A percentile compares a stretch with the other conserved stretches of the same genome.
Conservation (phyloP, 2,888 invertebrate species). For the Trichopoda pennipes region DNA sequence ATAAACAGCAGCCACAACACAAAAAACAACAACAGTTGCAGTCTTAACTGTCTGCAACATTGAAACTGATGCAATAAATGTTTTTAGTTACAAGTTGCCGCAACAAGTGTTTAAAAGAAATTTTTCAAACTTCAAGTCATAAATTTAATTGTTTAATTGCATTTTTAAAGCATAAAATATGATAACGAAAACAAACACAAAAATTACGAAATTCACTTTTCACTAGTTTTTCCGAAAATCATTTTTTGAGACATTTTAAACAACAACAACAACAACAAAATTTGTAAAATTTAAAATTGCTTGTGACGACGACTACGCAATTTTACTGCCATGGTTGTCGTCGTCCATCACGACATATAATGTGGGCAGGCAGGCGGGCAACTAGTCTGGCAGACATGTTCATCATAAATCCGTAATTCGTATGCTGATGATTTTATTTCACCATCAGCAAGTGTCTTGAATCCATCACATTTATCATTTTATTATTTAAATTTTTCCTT, state of each 20-base stretch:
- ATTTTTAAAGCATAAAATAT: slow-evolving; percentile 10
- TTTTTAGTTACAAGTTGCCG: slow-evolving; percentile 6
- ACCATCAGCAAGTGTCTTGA: slow-evolving; percentile 56
- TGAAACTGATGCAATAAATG: slow-evolving; percentile 16
- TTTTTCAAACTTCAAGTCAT: slow-evolving; percentile 49
- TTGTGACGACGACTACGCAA: slow-evolving; percentile 57
- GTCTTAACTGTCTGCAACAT: slow-evolving; percentile 21
- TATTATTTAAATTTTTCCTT: background rate
- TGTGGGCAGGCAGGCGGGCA: slow-evolving; percentile 4
- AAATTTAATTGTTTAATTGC: slow-evolving; percentile 53
- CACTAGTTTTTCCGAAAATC: slow-evolving; percentile 43
- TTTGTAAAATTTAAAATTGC: background rate
- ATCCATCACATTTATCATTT: slow-evolving; percentile 57
- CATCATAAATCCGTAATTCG: slow-evolving; percentile 32
- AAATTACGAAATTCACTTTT: slow-evolving; percentile 54
- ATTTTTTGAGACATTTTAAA: slow-evolving; percentile 39
- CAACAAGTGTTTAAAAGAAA: slow-evolving; percentile 40
- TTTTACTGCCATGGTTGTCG: background rate
- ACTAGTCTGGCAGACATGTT: slow-evolving; percentile 25
- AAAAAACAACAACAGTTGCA: background rate
- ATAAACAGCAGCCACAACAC: background rate
- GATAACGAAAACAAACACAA: background rate
- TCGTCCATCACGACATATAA: slow-evolving; percentile 19
- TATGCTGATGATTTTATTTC: slow-evolving; percentile 44
- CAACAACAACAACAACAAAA: too few relatives aligned